A percentile compares a stretch with the other conserved stretches of the same genome.
These are phyloP conservation scores for Allophyes oxyacanthae DNA, from an alignment of 2,888 invertebrate species.

Conservation along the genomic window DNA sequence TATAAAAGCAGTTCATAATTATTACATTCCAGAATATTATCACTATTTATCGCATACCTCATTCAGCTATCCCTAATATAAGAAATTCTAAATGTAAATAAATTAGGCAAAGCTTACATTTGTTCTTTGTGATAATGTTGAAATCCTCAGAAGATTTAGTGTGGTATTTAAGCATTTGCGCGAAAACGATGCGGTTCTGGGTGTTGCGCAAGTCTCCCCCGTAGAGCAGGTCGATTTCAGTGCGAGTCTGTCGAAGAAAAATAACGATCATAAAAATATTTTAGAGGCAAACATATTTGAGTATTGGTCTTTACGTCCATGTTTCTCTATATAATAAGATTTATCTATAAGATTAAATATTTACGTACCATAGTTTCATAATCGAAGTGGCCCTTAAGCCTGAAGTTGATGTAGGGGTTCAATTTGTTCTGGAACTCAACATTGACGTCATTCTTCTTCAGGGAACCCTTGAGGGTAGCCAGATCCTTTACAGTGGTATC, in stretches of 20 bases:
- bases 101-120: constrained; percentile 68
- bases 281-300: too few relatives aligned
- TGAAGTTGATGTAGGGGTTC: constrained; percentile 90
- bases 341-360: neutral
- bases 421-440: constrained; percentile 89
- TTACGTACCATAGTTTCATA: constrained; percentile 75
- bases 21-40: too few relatives aligned
- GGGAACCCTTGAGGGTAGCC: constrained; percentile 82
- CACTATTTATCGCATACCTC: too few relatives aligned
- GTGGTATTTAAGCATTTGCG: constrained; percentile 79
- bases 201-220: constrained; percentile 90
- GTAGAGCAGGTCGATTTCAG: constrained; percentile 89
- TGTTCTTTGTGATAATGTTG: constrained; percentile 86
- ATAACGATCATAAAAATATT: too few relatives aligned
- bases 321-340: neutral
- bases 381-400: constrained; percentile 88
- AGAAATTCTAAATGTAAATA: neutral
- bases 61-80: neutral
- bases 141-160: constrained; percentile 75
- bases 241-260: constrained; percentile 68
- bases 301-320: too few relatives aligned
- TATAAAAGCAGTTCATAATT: too few relatives aligned
- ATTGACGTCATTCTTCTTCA: constrained; percentile 79
- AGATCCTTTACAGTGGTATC: constrained; percentile 87
- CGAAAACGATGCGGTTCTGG: constrained; percentile 86